Percentiles rank a stretch among this genome's conserved stretches.
phyloP scores from a whole-genome alignment of 1,140 invertebrate genomes.

The Caerostris darwini region DNA sequence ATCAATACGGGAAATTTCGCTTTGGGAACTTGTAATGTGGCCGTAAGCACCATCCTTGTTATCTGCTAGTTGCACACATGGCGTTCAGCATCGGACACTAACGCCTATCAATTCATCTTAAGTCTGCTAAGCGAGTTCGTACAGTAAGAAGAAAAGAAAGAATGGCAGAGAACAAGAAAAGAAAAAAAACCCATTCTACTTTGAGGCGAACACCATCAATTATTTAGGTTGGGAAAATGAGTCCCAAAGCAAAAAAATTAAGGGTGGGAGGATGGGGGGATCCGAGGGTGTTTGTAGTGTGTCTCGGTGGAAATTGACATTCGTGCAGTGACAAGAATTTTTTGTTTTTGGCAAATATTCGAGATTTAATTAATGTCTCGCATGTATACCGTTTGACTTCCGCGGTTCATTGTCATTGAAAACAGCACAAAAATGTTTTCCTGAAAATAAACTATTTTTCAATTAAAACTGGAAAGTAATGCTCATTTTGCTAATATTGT shows the following conservation, averaged over 20 bases:
- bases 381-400: background rate
- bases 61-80: conserved; percentile 49
- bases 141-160: background rate
- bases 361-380: conserved; percentile 18
- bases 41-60: conserved; percentile 31
- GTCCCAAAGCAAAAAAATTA: background rate
- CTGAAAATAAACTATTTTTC: background rate
- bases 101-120: conserved; percentile 70
- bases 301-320: conserved; percentile 2
- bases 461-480: conserved; percentile 5
- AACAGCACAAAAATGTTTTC: background rate
- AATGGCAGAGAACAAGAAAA: background rate
- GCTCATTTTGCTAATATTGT: background rate
- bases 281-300: background rate
- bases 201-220: conserved; percentile 65
- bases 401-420: background rate
- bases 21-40: conserved; percentile 26
- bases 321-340: background rate
- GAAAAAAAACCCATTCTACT: conserved; percentile 14
- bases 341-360: conserved; percentile 25
- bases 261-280: background rate
- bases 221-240: conserved; percentile 52
- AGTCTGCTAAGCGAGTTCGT: background rate
- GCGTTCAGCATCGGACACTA: conserved; percentile 55
- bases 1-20: conserved; percentile 54